Conservation (phyloP, 37 sponge, comb jelly and placozoan genomes). For the Eunapius fragilis region DNA sequence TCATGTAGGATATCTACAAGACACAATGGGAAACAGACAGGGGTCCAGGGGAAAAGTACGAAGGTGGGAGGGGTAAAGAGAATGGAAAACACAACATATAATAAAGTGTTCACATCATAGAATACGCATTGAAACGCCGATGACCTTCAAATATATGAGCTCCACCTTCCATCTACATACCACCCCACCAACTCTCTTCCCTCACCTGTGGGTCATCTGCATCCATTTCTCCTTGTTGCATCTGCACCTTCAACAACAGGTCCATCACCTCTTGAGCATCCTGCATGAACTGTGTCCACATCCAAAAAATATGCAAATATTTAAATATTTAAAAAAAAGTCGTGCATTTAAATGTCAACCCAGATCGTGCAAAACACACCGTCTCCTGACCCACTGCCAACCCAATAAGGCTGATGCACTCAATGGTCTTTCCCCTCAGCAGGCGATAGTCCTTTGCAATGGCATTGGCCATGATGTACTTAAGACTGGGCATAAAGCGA, state of each 20-base stretch:
- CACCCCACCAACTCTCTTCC: not conserved
- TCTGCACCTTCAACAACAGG: conserved; percentile 92
- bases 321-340: no score
- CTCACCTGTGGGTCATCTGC: conserved; percentile 85
- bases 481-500: conserved; percentile 96
- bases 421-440: conserved; percentile 96
- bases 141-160: no score
- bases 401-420: conserved; percentile 96
- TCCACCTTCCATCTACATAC: no score
- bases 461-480: conserved; percentile 92
- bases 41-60: not conserved
- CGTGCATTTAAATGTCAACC: no score
- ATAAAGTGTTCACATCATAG: no score
- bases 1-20: conserved; percentile 94
- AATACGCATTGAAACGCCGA: no score
- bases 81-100: not conserved
- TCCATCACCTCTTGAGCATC: conserved; percentile 97
- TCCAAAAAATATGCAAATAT: conserved; percentile 5
- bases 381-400: conserved; percentile 97
- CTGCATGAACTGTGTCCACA: conserved; percentile 81
- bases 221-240: conserved; percentile 78
- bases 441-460: conserved; percentile 79
- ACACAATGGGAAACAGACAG: not conserved
- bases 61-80: not conserved
- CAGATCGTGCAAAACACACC: conserved; percentile 31